Base-by-base conservation (phyloP, 2,113 vertebrate species). In the Arvicanthis niloticus region DNA sequence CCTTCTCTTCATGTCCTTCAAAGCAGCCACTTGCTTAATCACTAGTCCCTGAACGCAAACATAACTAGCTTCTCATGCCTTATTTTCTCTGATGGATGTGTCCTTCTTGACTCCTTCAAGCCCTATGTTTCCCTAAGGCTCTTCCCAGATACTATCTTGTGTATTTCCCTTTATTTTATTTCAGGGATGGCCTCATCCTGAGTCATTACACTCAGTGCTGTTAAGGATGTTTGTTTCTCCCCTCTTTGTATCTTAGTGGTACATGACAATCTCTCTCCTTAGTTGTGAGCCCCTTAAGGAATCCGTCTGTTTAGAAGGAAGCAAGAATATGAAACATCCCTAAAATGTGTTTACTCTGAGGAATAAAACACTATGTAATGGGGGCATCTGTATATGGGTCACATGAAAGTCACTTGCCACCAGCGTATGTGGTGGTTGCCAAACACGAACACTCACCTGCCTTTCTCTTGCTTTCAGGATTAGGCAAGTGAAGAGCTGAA, bases 401-500 rank as follows among this genome's bases (percentile, higher is more conserved):
- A 67, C 62, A 26, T 37, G 58, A 45, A 89, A 86, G 7, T 7
- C 65, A 60, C 88, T 42, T 72, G 40, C 0, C 37, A 60, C 56
- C 12, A 82, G 51, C 12, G 15, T 51, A 26, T 82, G 22, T 53
- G 37, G 1, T 70, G 31, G 77, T 92, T 82, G 92, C 45, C 58
- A 7, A 87, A 19, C 0, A 48, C 21, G 56, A 51, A 11, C 85
- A 89, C 31, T 97, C 56, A 94, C 0, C n/a, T 45, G 10, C 45
- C 65, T 77, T 34, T 91, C 40, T 91, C 96, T 96, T 95, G 94
- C 89, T 98, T 98, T 80, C 98, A 99, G 99, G 99, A 99, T 96
- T 99, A 99, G 96, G 98, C 97, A 98, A 98, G 97, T 98, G 98
- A 98, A 97, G 97, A 97, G 92, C 97, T 96, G 96, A 99, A 98